These are phyloP conservation scores for Thera obeliscata DNA, from an alignment of 2,888 invertebrate species.

Conservation along the genomic window DNA sequence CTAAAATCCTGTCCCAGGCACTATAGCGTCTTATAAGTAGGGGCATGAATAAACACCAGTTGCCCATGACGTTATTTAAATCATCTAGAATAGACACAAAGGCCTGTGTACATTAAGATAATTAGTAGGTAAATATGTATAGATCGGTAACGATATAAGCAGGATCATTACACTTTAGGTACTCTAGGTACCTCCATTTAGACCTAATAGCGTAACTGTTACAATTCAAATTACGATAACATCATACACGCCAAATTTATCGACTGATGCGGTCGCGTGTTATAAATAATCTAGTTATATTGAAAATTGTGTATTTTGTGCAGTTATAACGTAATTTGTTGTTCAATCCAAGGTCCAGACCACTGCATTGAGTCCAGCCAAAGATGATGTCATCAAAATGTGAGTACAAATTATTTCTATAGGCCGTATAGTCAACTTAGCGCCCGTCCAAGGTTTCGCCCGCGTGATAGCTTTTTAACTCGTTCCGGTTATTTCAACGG, in stretches of 20 bases:
- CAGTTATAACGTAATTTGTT: constrained; percentile 15
- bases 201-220: not conserved
- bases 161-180: not conserved
- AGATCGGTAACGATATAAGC: not conserved
- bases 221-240: constrained; percentile 29
- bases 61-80: too few species aligned
- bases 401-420: constrained; percentile 30
- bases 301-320: constrained; percentile 13
- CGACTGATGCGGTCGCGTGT: constrained; percentile 34
- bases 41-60: too few species aligned
- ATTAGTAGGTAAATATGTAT: too few species aligned
- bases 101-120: too few species aligned
- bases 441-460: too few species aligned
- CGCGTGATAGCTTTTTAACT: too few species aligned
- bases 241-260: constrained; percentile 37
- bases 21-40: too few species aligned
- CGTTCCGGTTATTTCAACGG: too few species aligned
- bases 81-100: too few species aligned
- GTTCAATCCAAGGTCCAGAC: constrained; percentile 38
- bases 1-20: too few species aligned
- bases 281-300: constrained; percentile 5
- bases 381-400: constrained; percentile 41
- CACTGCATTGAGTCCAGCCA: constrained; percentile 28
- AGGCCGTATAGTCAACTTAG: too few species aligned
- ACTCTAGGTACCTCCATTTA: not conserved